A percentile compares a stretch with the other conserved stretches of the same genome.
Evolutionary conservation across 2,797 vertebrate species (phyloP).

Genomic region (Sciaenops ocellatus): DNA sequence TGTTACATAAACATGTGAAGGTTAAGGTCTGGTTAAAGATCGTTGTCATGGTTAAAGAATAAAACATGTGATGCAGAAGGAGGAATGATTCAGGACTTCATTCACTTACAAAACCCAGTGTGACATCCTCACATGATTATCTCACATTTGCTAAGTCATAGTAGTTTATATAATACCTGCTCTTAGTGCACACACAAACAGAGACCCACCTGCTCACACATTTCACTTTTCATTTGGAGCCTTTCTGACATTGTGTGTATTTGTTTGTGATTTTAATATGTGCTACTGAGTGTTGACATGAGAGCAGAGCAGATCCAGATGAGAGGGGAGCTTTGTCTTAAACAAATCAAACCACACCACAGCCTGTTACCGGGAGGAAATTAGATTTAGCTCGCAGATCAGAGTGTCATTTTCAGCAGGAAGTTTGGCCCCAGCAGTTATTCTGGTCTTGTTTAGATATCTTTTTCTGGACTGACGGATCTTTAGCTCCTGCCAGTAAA

Average conservation of each 20-base stretch:
- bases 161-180: not conserved
- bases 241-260: conserved; percentile 1
- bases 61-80: no score
- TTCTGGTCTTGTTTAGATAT: conserved; percentile 8
- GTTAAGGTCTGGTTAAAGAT: no score
- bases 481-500: conserved; percentile 8
- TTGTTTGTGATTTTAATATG: conserved; percentile 12
- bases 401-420: conserved; percentile 7
- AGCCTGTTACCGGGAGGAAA: not conserved
- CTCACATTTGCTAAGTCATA: conserved; percentile 10
- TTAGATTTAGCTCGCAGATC: conserved; percentile 11
- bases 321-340: conserved; percentile 26
- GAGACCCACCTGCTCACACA: not conserved
- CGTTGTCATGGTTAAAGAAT: no score
- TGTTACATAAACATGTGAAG: no score
- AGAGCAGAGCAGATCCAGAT: conserved; percentile 25
- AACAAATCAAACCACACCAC: not conserved
- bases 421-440: conserved; percentile 1
- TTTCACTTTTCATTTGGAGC: not conserved
- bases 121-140: conserved; percentile 18
- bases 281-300: not conserved
- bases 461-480: conserved; percentile 30
- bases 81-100: not conserved
- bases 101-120: conserved; percentile 29
- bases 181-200: not conserved